Evolutionary conservation across 2,113 vertebrate genomes (phyloP).

Genomic region (Columba janthina): DNA sequence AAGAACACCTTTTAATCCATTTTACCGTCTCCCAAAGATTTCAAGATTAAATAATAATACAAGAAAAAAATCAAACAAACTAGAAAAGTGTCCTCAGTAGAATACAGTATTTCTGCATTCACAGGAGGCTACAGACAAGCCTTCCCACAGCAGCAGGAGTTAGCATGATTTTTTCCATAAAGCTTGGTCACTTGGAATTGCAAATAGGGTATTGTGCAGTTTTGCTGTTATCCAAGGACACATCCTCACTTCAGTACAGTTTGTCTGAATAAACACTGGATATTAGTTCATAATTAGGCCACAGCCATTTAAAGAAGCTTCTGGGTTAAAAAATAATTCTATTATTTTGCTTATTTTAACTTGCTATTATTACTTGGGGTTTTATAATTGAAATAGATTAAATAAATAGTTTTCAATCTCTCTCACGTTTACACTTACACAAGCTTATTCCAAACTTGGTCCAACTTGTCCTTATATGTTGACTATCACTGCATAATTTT

Average conservation of each 20-base stretch:
- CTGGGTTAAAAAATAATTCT: background rate
- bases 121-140: background rate
- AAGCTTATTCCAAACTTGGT: background rate
- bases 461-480: background rate
- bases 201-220: background rate
- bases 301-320: background rate
- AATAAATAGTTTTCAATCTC: background rate
- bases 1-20: background rate
- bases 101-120: background rate
- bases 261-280: background rate
- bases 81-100: background rate
- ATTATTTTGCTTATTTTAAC: background rate
- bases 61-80: background rate
- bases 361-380: background rate
- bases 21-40: background rate
- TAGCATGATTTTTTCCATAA: background rate
- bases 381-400: background rate
- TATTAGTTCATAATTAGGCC: background rate
- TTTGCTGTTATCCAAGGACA: background rate
- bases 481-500: background rate
- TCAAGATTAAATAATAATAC: background rate
- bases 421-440: background rate
- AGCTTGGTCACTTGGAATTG: background rate
- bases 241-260: background rate
- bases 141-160: background rate